Evolutionary conservation across 2,113 vertebrate genomes (phyloP), one percentile per base, ranked within the genome.

Genomic region (Cyanocitta stelleri): DNA sequence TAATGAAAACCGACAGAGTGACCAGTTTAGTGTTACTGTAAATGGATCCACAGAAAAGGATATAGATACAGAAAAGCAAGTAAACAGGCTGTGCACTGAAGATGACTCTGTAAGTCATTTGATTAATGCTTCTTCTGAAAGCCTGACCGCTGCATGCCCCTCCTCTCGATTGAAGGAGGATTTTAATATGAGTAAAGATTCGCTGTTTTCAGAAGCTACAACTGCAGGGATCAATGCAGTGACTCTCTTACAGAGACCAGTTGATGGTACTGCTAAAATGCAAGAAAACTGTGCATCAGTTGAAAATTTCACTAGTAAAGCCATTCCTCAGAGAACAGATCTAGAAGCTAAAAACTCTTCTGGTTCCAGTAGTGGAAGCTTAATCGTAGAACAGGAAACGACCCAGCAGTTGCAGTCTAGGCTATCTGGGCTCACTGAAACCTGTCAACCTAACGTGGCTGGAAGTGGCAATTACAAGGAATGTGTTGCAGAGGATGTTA

Each of bases 1-100:
- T 97, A 96, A 97, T 62, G 98, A 98, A 97, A 97, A 91, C 79
- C 95, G 22, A 82, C 96, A 97, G 94, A 97, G 93, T 85, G 96
- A 97, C 91, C 97, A 97, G 74, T 94, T 97, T 87, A 96, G 92
- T 64, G 92, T 98, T 94, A 96, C 91, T 95, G 91, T 98, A 96
- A 98, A 98, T 95, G 98, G 98, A 79, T 97, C 98, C 49, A 86
- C 8, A 49, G 98, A 97, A 91, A 98, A 98, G 95, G 97, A 96
- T 82, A 92, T 6, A 72, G 96, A 97, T 87, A 97, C 97, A 84
- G 97, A 98, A 95, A 98, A 98, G 91, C 97, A 97, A 95, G 87
- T 80, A 35, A 95, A 79, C 77, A 96, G 66, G 82, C 95, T 95
- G 52, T 92, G 95, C 96, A 37, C 88, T 93, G 96, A 97, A 49